phyloP scores from a whole-genome alignment of 2,797 vertebrate genomes.

The Selene dorsalis region DNA sequence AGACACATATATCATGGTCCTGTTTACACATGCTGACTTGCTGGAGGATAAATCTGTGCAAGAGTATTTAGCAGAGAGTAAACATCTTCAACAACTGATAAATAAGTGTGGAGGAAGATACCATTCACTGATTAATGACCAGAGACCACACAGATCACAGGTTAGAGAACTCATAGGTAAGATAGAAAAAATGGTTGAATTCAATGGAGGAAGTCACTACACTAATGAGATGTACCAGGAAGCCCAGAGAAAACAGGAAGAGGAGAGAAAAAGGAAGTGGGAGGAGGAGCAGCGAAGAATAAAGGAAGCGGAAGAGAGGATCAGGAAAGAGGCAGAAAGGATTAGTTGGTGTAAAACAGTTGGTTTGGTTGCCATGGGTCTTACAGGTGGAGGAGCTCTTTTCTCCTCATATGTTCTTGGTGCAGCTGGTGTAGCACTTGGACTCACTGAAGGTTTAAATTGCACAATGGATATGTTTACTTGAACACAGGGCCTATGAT shows the following conservation, averaged over 20 bases:
- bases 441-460: not conserved
- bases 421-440: accelerated
- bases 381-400: accelerated
- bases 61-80: conserved; percentile 11
- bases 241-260: conserved; percentile 34
- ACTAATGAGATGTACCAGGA: conserved; percentile 54
- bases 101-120: conserved; percentile 52
- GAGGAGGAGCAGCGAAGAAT: not conserved
- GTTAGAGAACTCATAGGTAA: conserved; percentile 57
- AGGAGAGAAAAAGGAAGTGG: not conserved
- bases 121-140: conserved; percentile 58
- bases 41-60: conserved; percentile 36
- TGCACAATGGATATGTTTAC: not conserved
- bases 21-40: conserved; percentile 69
- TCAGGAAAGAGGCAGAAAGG: not conserved
- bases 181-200: conserved; percentile 47
- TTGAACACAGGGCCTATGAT: not conserved
- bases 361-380: accelerated
- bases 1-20: conserved; percentile 33
- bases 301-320: not conserved
- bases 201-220: conserved; percentile 52
- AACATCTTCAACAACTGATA: conserved; percentile 33
- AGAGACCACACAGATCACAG: conserved; percentile 11
- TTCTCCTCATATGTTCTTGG: accelerated
- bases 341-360: accelerated